These are phyloP conservation scores for Noctua fimbriata DNA, from an alignment of 2,888 invertebrate genomes.

Conservation along the genomic window DNA sequence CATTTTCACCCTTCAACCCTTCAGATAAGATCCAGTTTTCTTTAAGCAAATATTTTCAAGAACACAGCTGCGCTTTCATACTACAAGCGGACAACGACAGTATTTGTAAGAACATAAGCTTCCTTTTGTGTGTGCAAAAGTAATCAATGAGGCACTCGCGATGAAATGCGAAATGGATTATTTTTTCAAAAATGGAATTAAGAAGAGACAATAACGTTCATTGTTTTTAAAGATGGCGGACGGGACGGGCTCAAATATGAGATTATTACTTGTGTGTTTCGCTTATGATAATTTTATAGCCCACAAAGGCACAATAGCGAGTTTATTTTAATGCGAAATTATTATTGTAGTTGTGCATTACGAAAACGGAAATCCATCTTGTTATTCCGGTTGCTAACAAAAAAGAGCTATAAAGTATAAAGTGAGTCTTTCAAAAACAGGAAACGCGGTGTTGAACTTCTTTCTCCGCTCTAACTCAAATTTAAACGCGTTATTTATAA, in stretches of 20 bases:
- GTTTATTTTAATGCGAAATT: slow-evolving; percentile 79
- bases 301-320: slow-evolving; percentile 80
- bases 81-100: slow-evolving; percentile 70
- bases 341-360: slow-evolving; percentile 69
- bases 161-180: slow-evolving; percentile 90
- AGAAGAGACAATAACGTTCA: slow-evolving; percentile 90
- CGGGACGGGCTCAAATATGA: slow-evolving; percentile 84
- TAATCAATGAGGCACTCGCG: slow-evolving; percentile 86
- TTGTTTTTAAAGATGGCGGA: slow-evolving; percentile 90
- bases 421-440: slow-evolving; percentile 74
- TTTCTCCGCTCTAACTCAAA: slow-evolving; percentile 70
- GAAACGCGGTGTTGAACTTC: slow-evolving; percentile 76
- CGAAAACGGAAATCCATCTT: slow-evolving; percentile 79
- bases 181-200: slow-evolving; percentile 91
- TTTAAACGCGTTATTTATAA: slow-evolving; percentile 61
- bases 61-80: slow-evolving; percentile 81
- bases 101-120: slow-evolving; percentile 68
- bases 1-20: slow-evolving; percentile 77
- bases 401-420: slow-evolving; percentile 68
- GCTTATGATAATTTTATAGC: slow-evolving; percentile 87
- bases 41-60: slow-evolving; percentile 75
- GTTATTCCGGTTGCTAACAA: slow-evolving; percentile 77
- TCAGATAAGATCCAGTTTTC: slow-evolving; percentile 80
- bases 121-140: slow-evolving; percentile 66
- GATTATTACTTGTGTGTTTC: slow-evolving; percentile 85